Conservation (phyloP, 1,140 invertebrate species). For the Venustaconcha ellipsiformis region DNA sequence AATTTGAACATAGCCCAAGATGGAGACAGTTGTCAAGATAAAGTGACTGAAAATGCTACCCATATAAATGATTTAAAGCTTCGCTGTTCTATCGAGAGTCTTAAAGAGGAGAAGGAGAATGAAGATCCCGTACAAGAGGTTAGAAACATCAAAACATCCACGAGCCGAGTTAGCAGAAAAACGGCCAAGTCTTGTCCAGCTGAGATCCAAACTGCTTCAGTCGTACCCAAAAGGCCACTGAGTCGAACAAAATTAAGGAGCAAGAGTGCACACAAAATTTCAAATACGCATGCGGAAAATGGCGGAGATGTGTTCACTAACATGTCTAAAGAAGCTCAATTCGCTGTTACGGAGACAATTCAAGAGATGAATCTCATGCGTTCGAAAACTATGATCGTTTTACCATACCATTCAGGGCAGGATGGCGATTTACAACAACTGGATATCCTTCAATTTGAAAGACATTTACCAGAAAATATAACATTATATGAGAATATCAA, state of each 20-base stretch:
- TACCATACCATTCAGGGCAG: constrained; percentile 10
- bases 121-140: too few relatives aligned
- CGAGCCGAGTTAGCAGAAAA: constrained; percentile 9
- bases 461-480: constrained; percentile 8
- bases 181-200: constrained; percentile 26
- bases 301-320: constrained; percentile 4
- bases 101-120: too few relatives aligned
- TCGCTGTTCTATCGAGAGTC: too few relatives aligned
- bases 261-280: constrained; percentile 19
- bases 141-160: constrained; percentile 4
- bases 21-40: too few relatives aligned
- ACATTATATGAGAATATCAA: constrained; percentile 1
- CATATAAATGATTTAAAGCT: too few relatives aligned
- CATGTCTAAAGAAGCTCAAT: constrained; percentile 32
- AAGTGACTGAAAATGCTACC: too few relatives aligned
- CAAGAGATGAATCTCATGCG: constrained; percentile 23
- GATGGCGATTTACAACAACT: background rate
- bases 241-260: constrained; percentile 7
- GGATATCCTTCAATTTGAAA: too few relatives aligned
- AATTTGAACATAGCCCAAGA: too few relatives aligned
- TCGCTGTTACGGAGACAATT: constrained; percentile 33
- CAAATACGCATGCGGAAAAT: background rate
- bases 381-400: constrained; percentile 1
- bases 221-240: background rate
- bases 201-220: constrained; percentile 10